Evolutionary conservation across 2,888 invertebrate genomes (phyloP), one percentile per base, ranked within the genome.

Genomic region (Caenorhabditis japonica): DNA sequence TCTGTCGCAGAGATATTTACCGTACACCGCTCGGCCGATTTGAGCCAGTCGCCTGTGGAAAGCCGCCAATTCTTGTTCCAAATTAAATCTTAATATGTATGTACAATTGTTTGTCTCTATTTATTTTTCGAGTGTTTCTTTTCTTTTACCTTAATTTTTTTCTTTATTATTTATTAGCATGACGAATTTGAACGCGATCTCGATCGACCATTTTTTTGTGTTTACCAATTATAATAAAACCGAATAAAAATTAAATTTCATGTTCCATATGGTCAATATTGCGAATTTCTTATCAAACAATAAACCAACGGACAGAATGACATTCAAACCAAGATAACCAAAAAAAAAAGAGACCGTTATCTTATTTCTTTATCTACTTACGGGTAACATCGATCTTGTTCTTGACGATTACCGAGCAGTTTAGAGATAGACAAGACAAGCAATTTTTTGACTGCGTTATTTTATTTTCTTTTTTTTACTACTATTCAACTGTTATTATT

Each of bases 1-100:
- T 78, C 71, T 85, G 85, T 46, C 72, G 78, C 15, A 27, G 72
- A n/a, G 80, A 83, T 49, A 76, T 84, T 41, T 84, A 84, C 60
- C 69, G 77, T 10, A 80, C 75, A 1, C 66, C 68, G 4, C 52
- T 79, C 4, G 75, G 75, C n/a, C 49, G 75, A 7, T 75, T 75
- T 46, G 69, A 75, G 33, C 75, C 75, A 21, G 75, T 75, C 15
- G 36, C 66, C 21, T 75, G 75, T 52, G 75, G 75, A 38, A 75
- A 75, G 23, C 55, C 64, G 15, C 75, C 75, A 51, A 51, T 75
- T 33, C 38, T 75, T 3, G 13, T 75, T 10, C 75, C 75, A 7
- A 70, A 47, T 47, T 75, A 60, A 70, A 2, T 41, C 15, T 30
- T 39, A 34, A 2, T 36, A 8, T 41, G 8, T 12, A 25, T 34